Evolutionary conservation across 64 coral and sea anemone species (phyloP).

Genomic region (Pachyseris speciosa): DNA sequence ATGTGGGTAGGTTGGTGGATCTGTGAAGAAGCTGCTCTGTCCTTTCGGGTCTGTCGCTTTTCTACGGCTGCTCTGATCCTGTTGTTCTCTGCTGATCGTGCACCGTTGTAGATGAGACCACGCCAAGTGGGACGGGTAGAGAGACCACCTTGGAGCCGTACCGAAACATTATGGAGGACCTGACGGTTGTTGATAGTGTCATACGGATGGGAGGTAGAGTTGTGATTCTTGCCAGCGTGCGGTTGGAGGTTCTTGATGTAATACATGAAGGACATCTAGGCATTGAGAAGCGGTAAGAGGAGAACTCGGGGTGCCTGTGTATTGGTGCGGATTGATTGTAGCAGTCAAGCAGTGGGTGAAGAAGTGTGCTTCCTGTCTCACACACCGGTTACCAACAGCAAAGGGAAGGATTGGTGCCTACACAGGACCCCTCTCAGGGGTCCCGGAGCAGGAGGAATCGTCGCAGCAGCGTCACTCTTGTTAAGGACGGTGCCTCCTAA

Average conservation of each 20-base stretch:
- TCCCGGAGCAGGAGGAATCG: constrained; percentile 40
- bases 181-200: constrained; percentile 35
- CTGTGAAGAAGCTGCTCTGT: too few species aligned
- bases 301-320: constrained; percentile 24
- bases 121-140: not conserved
- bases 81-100: too few species aligned
- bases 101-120: too few species aligned
- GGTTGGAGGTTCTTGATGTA: constrained; percentile 19
- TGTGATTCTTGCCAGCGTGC: constrained; percentile 18
- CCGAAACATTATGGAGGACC: not conserved
- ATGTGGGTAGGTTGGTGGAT: too few species aligned
- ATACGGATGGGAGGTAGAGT: not conserved
- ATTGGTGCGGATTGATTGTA: constrained; percentile 42
- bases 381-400: constrained; percentile 11
- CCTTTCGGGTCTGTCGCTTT: too few species aligned
- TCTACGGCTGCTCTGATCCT: too few species aligned
- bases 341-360: constrained; percentile 31
- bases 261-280: constrained; percentile 69
- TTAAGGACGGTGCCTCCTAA: constrained; percentile 1
- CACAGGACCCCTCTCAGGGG: constrained; percentile 1
- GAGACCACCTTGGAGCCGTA: not conserved
- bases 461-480: constrained; percentile 48
- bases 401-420: not conserved
- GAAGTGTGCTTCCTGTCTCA: constrained; percentile 20
- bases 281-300: constrained; percentile 56